These are phyloP conservation scores for Metaphire vulgaris DNA, from an alignment of 1,140 invertebrate species.

Conservation along the genomic window DNA sequence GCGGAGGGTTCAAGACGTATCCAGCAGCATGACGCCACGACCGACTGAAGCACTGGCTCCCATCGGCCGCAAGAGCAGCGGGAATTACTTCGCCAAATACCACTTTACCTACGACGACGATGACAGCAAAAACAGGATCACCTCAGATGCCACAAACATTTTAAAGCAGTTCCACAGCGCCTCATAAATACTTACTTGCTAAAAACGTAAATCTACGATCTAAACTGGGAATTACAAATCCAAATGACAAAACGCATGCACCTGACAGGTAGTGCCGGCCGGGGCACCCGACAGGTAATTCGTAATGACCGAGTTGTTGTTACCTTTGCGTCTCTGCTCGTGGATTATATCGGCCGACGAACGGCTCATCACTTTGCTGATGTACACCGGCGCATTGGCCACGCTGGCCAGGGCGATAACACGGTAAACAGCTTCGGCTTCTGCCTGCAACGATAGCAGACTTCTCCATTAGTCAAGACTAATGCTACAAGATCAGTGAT, in stretches of 20 bases:
- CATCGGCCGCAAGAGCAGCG: conserved; percentile 62
- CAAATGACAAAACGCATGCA: too few species aligned
- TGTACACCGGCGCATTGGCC: conserved; percentile 77
- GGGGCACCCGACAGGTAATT: too few species aligned
- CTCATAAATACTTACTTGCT: too few species aligned
- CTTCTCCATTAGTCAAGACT: too few species aligned
- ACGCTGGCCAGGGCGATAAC: conserved; percentile 83
- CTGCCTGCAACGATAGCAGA: too few species aligned
- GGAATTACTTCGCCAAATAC: conserved; percentile 88
- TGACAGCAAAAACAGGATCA: too few species aligned
- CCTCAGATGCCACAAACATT: background rate
- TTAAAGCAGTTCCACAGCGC: background rate
- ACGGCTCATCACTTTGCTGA: conserved; percentile 89
- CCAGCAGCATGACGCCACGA: conserved; percentile 78
- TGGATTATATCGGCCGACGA: conserved; percentile 68
- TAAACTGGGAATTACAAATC: too few species aligned
- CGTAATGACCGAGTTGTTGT: too few species aligned
- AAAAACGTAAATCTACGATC: too few species aligned
- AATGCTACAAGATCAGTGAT: too few species aligned
- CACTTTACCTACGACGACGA: conserved; percentile 53
- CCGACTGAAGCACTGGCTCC: conserved; percentile 48
- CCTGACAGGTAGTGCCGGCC: too few species aligned
- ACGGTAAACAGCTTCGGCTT: conserved; percentile 86
- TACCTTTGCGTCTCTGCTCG: conserved; percentile 61
- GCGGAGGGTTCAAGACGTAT: conserved; percentile 82